Evolutionary conservation across 1,140 invertebrate genomes (phyloP).

Genomic region (Dinoponera quadriceps): DNA sequence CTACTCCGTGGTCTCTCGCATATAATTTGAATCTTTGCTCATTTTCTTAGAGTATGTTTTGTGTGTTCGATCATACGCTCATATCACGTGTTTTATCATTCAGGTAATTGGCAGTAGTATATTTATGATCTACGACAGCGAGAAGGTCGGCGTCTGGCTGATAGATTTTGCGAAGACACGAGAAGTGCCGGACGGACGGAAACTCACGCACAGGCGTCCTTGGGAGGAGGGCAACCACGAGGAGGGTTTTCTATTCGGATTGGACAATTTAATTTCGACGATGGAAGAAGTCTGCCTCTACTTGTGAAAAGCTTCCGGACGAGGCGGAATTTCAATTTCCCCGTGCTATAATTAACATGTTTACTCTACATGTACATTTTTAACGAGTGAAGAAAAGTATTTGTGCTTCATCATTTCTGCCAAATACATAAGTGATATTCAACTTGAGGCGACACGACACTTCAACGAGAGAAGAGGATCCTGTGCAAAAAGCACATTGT

Average conservation of each 20-base stretch:
- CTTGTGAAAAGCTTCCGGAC: constrained; percentile 4
- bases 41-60: too few relatives aligned
- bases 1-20: not conserved
- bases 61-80: not conserved
- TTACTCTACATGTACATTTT: constrained; percentile 18
- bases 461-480: not conserved
- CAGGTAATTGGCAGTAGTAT: constrained; percentile 96
- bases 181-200: constrained; percentile 89
- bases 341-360: not conserved
- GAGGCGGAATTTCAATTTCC: not conserved
- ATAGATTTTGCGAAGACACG: constrained; percentile 98
- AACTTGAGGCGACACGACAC: not conserved
- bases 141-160: constrained; percentile 95
- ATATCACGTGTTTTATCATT: constrained; percentile 62
- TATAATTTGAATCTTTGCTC: too few relatives aligned
- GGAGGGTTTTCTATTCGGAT: constrained; percentile 96
- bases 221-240: constrained; percentile 97
- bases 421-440: not conserved
- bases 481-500: not conserved
- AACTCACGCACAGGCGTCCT: constrained; percentile 90
- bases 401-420: constrained; percentile 13
- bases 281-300: constrained; percentile 74
- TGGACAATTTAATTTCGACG: constrained; percentile 92
- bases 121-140: constrained; percentile 96
- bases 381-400: constrained; percentile 42